Conservation (phyloP, 2,113 vertebrate genomes). For the Thomomys bottae region DNA sequence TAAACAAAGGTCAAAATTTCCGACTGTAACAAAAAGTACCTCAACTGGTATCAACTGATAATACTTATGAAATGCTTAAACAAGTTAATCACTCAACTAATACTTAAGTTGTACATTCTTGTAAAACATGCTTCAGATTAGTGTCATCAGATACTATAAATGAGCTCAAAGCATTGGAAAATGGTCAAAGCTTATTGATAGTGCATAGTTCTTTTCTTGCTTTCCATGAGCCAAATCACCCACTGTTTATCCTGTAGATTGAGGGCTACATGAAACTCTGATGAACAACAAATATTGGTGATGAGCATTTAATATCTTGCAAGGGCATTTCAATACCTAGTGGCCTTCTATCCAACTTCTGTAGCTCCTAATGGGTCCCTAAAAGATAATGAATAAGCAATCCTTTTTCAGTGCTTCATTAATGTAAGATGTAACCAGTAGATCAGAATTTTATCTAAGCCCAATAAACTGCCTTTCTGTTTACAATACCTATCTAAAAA, state of each 20-base stretch:
- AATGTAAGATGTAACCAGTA: no score
- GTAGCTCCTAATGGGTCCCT: neutral
- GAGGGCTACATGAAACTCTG: neutral
- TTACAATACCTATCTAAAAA: neutral
- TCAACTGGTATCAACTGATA: neutral
- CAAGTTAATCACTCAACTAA: neutral
- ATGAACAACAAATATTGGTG: neutral
- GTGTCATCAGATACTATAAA: neutral
- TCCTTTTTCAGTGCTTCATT: no score
- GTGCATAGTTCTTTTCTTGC: neutral
- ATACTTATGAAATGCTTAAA: neutral
- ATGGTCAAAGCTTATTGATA: neutral
- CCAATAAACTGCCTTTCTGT: slow-evolving; percentile 4
- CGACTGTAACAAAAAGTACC: neutral
- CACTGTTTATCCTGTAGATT: neutral
- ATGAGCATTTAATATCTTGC: neutral
- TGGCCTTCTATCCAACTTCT: neutral
- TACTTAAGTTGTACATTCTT: neutral
- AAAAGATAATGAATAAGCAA: neutral
- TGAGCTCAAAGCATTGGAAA: neutral
- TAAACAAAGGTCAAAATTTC: slow-evolving; percentile 3
- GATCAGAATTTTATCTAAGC: neutral
- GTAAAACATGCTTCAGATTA: neutral
- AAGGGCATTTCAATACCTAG: neutral
- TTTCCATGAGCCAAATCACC: neutral